Evolutionary conservation across 2,113 vertebrate species (phyloP).

Genomic region (Notechis scutatus): DNA sequence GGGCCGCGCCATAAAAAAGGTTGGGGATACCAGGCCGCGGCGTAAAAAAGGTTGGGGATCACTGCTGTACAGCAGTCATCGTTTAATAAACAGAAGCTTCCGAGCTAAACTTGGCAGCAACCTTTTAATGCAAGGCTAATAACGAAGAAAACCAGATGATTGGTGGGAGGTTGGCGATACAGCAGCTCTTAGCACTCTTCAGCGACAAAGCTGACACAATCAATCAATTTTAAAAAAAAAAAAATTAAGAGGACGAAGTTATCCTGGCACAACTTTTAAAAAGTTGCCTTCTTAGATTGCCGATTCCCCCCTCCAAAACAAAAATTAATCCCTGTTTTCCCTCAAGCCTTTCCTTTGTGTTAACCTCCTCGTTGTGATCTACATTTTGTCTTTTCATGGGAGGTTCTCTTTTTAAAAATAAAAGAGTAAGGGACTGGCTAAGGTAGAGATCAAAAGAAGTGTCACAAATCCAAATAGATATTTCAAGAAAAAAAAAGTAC

Average conservation of each 20-base stretch:
- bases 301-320: slow-evolving; percentile 7
- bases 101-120: slow-evolving; percentile 41
- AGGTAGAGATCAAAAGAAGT: neutral
- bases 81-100: slow-evolving; percentile 34
- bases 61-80: no score
- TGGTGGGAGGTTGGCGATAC: slow-evolving; percentile 61
- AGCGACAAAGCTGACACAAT: slow-evolving; percentile 35
- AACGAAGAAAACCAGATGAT: slow-evolving; percentile 64
- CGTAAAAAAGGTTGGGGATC: no score
- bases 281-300: slow-evolving; percentile 19
- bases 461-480: neutral
- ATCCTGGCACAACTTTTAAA: slow-evolving; percentile 34
- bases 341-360: neutral
- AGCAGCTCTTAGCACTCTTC: slow-evolving; percentile 42
- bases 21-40: no score
- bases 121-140: slow-evolving; percentile 51
- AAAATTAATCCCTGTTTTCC: neutral
- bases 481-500: neutral
- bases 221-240: no score
- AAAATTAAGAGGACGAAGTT: slow-evolving; percentile 51
- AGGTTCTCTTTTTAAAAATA: neutral
- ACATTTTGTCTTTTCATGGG: neutral
- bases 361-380: neutral
- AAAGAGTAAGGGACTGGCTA: neutral
- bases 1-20: no score